Base-by-base conservation (phyloP, 2,888 invertebrate genomes). In the Pherbina coryleti region DNA sequence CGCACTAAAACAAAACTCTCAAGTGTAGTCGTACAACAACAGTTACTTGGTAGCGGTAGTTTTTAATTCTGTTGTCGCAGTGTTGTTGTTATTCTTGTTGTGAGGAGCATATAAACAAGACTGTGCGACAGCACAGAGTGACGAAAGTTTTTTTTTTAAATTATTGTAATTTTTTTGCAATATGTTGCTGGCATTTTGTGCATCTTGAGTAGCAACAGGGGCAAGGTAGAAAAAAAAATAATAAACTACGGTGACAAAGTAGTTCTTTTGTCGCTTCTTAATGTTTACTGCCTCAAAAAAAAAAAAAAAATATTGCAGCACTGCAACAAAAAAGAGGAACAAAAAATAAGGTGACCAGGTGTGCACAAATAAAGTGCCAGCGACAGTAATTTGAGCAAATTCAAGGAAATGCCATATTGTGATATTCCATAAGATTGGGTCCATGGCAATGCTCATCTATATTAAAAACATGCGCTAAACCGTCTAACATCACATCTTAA, bases 1-100 rank as follows among this genome's bases (percentile, higher is more conserved):
- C 44, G 49, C 53, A 53, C 70, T 34, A 60, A 60, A 70, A 70
- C 60, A 22, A 72, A 57, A 44, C 57, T 62, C 9, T 73, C 44
- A 14, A 55, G 55, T 3, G 22, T 44, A 3, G 11, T n/a, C 31
- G 51, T 5, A 55, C 53, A 64, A 34, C 37, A 64, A 17, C 64
- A 64, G 28, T 28, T 19, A 60, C 25, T 25, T 60, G 60, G 11
- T 2, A 60, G 14, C 11, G n/a, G 28, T 5, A 60, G 2, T 11
- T 28, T 28, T 9, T 11, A 11, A 60, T 28, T 25, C 5, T 60
- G 5, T 11, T 2, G 25, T 60, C n/a, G n/a, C 19, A 8, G n/a
- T 11, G 9, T 28, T 60, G 25, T 60, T 9, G 55, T 22, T 9
- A 9, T 5, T n/a, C n/a, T n/a, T n/a, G n/a, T n/a, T n/a, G n/a